Evolutionary conservation across 2,113 vertebrate genomes (phyloP).

Genomic region (Epinephelus fuscoguttatus): DNA sequence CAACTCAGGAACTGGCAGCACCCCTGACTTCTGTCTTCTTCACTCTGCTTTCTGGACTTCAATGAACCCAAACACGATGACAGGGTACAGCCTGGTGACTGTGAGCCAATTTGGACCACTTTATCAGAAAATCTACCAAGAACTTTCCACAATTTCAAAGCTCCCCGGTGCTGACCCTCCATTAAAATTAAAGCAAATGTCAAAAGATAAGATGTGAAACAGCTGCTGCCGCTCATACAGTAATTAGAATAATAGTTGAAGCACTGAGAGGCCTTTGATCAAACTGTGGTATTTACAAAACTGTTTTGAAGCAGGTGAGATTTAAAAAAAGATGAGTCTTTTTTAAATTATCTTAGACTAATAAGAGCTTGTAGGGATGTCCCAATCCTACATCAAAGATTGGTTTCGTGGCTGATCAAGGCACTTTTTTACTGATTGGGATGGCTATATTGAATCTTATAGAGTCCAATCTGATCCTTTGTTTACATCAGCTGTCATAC

Average conservation of each 20-base stretch:
- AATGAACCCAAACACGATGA: conserved; percentile 17
- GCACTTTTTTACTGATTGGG: too few relatives aligned
- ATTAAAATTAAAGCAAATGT: background rate
- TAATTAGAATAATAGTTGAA: background rate
- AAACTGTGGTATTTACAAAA: conserved; percentile 13
- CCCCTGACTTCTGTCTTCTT: conserved; percentile 9
- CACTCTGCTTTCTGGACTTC: background rate
- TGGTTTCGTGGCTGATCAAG: too few relatives aligned
- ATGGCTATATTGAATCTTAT: too few relatives aligned
- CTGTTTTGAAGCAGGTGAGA: background rate
- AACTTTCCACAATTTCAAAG: conserved; percentile 11
- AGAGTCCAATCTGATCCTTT: too few relatives aligned
- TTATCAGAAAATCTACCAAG: conserved; percentile 22
- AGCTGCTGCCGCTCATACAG: background rate
- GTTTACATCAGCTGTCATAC: too few relatives aligned
- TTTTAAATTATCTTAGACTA: background rate
- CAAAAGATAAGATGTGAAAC: background rate
- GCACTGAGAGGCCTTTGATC: background rate
- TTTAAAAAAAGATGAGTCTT: background rate
- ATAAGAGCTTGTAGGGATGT: background rate
- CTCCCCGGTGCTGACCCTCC: background rate
- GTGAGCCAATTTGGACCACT: conserved; percentile 25
- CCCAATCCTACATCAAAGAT: too few relatives aligned
- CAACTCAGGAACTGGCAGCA: conserved; percentile 25
- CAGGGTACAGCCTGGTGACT: conserved; percentile 14